Evolutionary conservation across 2,888 invertebrate genomes (phyloP), one percentile per base, ranked within the genome.

Genomic region (Aromia moschata): DNA sequence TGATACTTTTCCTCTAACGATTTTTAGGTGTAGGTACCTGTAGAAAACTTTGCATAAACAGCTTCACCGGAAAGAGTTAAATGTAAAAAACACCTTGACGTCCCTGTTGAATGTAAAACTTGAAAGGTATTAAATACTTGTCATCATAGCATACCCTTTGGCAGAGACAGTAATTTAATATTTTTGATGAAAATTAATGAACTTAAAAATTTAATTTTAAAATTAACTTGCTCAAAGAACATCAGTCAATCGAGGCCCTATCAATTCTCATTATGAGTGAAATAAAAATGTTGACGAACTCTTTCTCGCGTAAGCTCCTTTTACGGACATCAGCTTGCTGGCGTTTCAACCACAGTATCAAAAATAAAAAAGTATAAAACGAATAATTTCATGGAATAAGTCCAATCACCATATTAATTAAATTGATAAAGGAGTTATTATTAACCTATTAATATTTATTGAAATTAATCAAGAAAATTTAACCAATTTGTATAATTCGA

Each of bases 131-230:
- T 25, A 25, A 25, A 25, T 25, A 25, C 25, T 25, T 25, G 25
- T 25, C 25, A 25, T 25, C 3, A 7, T 3, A 7, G 7, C 25
- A 25, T 3, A 25, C 3, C n/a, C n/a, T n/a, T n/a, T 25, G 25
- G 25, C 25, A 25, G 7, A 25, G 25, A 7, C 7, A 7, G 4
- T 7, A 7, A 25, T 7, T 31, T 16, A 30, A 14, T 30, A 15
- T 16, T 17, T n/a, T n/a, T 36, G 7, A 45, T 30, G 20, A 47
- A 47, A 33, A 47, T 47, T 36, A 47, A 47, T 47, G 47, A 47
- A 47, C 36, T 17, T 47, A 5, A 18, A 47, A 47, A 37, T 47
- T 47, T 47, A 33, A 37, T 47, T 37, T 47, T 18, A 37, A 33
- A 47, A 47, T 47, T 36, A 47, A 37, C 37, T 37, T 18, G 16